Base-by-base conservation (phyloP, 2,888 invertebrate species). In the Synanthedon vespiformis region DNA sequence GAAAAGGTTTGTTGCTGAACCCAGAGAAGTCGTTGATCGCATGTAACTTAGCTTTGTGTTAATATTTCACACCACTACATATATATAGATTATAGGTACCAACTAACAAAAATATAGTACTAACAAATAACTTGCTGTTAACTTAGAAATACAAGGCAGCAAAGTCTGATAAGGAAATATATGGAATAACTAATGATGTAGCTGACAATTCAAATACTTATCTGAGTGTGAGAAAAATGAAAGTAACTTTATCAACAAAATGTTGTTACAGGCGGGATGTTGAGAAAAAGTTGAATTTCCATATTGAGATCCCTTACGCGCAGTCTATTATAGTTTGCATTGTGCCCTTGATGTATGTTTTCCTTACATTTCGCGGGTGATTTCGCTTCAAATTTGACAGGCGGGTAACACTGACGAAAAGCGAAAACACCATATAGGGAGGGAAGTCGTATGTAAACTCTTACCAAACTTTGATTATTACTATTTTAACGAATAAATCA, bases 321-420 rank as follows among this genome's bases (percentile, higher is more conserved):
- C 60, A 67, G n/a, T 62, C 77, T 77, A 77, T 80, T 83, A 80
- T 80, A 72, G 62, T 64, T 57, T 58, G 71, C 67, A 78, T 85
- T 86, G 84, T 84, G 72, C 68, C 57, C 67, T 63, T 82, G 82
- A 85, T 83, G 80, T 78, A 85, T 85, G 81, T 76, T 80, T 82
- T 79, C 74, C 72, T 76, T 72, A 66, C 74, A 77, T 81, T 72
- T 71, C 67, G 58, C 61, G 62, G 65, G 66, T 67, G 70, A 72
- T 73, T 72, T 73, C 62, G 68, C 63, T 55, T 59, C 56, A 73
- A 74, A 74, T 77, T 75, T 81, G 81, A 81, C 73, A 70, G 65
- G 65, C 64, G 64, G 58, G 34, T 34, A 14, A 34, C 13, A 49
- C 41, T 10, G 40, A 13, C 44, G 44, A 44, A 44, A 44, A 44